Conservation (phyloP, 2,888 invertebrate species). For the Habroteleia sp. region DNA sequence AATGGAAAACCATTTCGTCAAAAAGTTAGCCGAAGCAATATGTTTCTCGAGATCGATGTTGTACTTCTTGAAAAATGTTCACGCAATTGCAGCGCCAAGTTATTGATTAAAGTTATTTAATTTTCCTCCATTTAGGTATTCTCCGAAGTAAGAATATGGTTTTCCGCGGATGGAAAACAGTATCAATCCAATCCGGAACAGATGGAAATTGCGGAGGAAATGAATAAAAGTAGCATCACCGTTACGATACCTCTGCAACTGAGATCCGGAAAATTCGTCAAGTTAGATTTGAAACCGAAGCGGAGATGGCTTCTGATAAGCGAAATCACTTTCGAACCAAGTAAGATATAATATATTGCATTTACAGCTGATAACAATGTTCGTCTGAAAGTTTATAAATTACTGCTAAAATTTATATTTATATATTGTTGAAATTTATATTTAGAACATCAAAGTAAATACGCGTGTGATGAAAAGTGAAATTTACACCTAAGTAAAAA, state of each 20-base stretch:
- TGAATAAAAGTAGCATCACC: conserved; percentile 82
- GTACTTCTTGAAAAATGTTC: background rate
- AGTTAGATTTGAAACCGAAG: conserved; percentile 88
- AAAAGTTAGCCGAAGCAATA: background rate
- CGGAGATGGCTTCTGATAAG: conserved; percentile 94
- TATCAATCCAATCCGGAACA: conserved; percentile 87
- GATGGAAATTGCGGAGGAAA: conserved; percentile 84
- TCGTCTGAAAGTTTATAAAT: too few relatives aligned
- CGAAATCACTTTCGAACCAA: conserved; percentile 91
- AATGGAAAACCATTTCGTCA: background rate
- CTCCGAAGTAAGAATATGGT: conserved; percentile 88
- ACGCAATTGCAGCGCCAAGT: background rate
- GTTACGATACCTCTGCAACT: conserved; percentile 89
- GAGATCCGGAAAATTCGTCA: conserved; percentile 88
- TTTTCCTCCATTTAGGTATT: conserved; percentile 84
- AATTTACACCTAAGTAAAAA: too few relatives aligned
- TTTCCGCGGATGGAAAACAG: conserved; percentile 89
- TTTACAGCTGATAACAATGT: background rate
- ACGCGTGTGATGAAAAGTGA: too few relatives aligned
- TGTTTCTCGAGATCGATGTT: background rate
- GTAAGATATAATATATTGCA: conserved; percentile 78
- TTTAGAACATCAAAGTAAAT: too few relatives aligned
- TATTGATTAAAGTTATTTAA: conserved; percentile 7
- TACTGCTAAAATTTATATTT: too few relatives aligned
- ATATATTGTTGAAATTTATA: too few relatives aligned